A percentile compares a stretch with the other conserved stretches of the same genome.
Conservation (phyloP, 2,888 invertebrate species). For the Dynastes hyllus region DNA sequence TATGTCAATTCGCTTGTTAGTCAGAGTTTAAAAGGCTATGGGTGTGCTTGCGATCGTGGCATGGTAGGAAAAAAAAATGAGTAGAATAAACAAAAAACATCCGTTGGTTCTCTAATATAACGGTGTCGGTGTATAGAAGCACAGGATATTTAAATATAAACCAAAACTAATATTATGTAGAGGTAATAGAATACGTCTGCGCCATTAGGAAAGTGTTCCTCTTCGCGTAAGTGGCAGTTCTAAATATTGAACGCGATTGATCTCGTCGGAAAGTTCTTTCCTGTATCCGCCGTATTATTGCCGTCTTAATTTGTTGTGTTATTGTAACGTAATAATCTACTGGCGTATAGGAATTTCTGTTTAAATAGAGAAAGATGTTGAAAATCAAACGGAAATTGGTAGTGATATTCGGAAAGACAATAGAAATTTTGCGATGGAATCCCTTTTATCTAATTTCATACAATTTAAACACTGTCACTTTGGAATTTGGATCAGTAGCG, state of each 20-base stretch:
- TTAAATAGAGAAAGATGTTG: no score
- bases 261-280: background rate
- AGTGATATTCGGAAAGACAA: no score
- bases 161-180: conserved; percentile 27
- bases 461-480: no score
- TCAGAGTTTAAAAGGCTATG: background rate
- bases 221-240: conserved; percentile 25
- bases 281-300: conserved; percentile 8
- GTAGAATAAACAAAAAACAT: conserved; percentile 22
- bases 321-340: no score
- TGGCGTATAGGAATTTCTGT: no score
- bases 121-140: conserved; percentile 11
- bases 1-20: conserved; percentile 27
- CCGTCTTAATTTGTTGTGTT: background rate
- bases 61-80: conserved; percentile 9
- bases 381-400: no score
- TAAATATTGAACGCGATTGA: conserved; percentile 25
- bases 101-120: conserved; percentile 16
- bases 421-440: no score
- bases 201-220: conserved; percentile 32
- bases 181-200: conserved; percentile 7
- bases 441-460: no score
- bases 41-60: no score
- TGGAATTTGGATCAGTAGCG: no score
- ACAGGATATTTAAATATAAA: conserved; percentile 45